Evolutionary conservation across 2,113 vertebrate genomes (phyloP), one percentile per base, ranked within the genome.

Genomic region (Saguinus midas): DNA sequence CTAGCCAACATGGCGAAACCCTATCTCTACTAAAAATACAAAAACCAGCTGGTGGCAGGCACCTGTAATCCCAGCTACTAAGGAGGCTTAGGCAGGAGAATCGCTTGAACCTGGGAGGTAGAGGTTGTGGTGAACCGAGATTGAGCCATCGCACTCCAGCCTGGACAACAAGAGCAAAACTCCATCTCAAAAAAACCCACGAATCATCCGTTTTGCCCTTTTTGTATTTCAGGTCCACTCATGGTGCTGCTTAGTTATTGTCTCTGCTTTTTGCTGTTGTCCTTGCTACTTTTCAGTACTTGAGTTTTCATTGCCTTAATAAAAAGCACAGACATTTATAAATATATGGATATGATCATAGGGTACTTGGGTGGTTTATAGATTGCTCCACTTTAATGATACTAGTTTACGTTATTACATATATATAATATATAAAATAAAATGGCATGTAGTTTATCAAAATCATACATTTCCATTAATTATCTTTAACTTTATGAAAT

Each of bases 401-500:
- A 85, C 23, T 61, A n/a, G n/a, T 58, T 58, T 86, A 75, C 25
- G 6, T 94, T 76, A 40, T 43, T 64, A n/a, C n/a, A 57, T n/a
- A 29, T 23, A 81, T 52, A 76, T 29, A 70, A 72, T 61, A 84
- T 73, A 37, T 35, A 50, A 79, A 50, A 35, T 35, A 64, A 64
- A 64, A 25, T 14, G 78, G 1, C 48, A 0, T 50, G 3, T 58
- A 4, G 18, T 55, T 82, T 73, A 52, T 1, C 48, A 48, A 92
- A 94, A 37, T 40, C 73, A 79, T 29, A 6, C 0, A 32, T 21
- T 25, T 58, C 6, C 6, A 81, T 66, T 73, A 87, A 48, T 80
- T 92, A 55, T 13, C 37, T 70, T 85, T 43, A 91, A 86, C 61
- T 95, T 81, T 27, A 88, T 57, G 76, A 87, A 29, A 5, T 66